Base-by-base conservation (phyloP, 2,113 vertebrate species). In the Bucco capensis region DNA sequence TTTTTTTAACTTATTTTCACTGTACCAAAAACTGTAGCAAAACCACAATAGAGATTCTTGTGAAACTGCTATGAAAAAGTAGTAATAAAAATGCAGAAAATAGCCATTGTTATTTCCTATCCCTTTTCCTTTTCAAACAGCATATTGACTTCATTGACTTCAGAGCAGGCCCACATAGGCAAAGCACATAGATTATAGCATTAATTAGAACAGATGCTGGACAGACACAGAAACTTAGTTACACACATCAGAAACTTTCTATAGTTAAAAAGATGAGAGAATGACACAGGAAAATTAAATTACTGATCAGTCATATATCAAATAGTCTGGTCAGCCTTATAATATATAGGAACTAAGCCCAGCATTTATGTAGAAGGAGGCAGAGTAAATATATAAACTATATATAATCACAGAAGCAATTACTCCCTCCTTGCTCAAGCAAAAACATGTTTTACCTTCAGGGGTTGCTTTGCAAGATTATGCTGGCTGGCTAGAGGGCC, bases 271-370 rank as follows among this genome's bases (percentile, higher is more conserved):
- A 54, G 58, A 94, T 30, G 81, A 78, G 75, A 80, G 57, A 42
- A 23, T 73, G 78, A 86, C 86, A 87, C 7, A 40, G 35, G 72
- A 69, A 91, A 92, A 94, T 88, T 30, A 38, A 76, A 94, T 89
- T 89, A 93, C 51, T 94, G 81, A 84, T 47, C 60, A 94, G 86
- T 76, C n/a, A 64, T n/a, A 49, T 1, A 17, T 37, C 77, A 94
- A 93, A 92, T 12, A 57, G 51, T 35, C 64, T 54, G 19, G 51
- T 50, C 38, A 19, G 21, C 31, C 42, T 90, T 75, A 75, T 11
- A 62, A 80, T 27, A 67, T 28, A 76, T 1, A 84, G 74, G 47
- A 87, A 78, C 10, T 21, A 51, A 75, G 40, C 7, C 18, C 35
- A 72, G 54, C 22, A 51, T 35, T 2, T 3, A 58, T 82, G 77